A percentile compares a stretch with the other conserved stretches of the same genome.
phyloP scores from a whole-genome alignment of 2,797 vertebrate species.

The Sarcophilus harrisii region DNA sequence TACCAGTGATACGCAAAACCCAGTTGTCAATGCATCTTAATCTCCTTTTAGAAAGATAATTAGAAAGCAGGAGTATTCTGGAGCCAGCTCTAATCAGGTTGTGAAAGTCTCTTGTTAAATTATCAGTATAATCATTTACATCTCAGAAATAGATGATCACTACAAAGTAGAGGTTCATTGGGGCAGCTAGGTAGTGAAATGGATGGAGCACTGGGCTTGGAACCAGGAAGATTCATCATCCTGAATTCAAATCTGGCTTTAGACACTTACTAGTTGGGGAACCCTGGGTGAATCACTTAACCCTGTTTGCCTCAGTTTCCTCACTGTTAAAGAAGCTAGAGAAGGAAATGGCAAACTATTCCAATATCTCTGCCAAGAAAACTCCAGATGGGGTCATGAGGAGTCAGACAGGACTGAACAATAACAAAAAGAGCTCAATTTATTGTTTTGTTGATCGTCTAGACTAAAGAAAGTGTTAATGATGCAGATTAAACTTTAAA shows the following conservation, averaged over 20 bases:
- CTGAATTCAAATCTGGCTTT: too few relatives aligned
- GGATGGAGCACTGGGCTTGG: too few relatives aligned
- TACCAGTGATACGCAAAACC: constrained; percentile 66
- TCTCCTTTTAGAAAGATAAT: constrained; percentile 69
- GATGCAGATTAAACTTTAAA: neutral
- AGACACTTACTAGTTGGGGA: too few relatives aligned
- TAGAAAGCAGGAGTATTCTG: neutral
- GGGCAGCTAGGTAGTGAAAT: too few relatives aligned
- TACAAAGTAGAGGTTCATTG: neutral
- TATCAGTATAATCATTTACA: neutral
- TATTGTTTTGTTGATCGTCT: neutral
- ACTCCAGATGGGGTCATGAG: neutral
- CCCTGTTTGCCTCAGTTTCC: neutral
- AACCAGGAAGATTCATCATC: too few relatives aligned
- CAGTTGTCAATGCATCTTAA: constrained; percentile 52
- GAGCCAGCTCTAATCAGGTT: neutral
- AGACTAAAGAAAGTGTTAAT: neutral
- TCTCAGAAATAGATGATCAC: neutral
- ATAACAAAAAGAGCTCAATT: neutral
- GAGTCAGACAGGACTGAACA: neutral
- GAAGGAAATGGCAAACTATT: neutral
- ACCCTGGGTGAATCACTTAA: neutral
- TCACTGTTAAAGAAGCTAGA: neutral
- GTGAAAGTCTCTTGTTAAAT: neutral
- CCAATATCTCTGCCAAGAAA: neutral